phyloP scores from a whole-genome alignment of 1,140 invertebrate species.

The Asbolus verrucosus region DNA sequence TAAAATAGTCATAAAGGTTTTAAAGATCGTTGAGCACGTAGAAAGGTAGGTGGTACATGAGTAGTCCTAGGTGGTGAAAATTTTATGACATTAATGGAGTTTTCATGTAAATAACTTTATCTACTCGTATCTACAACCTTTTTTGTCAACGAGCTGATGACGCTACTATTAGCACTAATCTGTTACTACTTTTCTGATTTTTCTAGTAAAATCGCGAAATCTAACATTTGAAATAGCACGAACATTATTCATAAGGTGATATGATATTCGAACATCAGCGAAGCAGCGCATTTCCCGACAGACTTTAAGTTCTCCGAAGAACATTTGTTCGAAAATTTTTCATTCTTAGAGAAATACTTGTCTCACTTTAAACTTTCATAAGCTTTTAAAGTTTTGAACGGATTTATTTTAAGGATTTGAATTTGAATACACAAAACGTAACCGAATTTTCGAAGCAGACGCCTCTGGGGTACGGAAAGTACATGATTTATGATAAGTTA shows the following conservation, averaged over 20 bases:
- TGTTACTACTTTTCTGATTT: too few species aligned
- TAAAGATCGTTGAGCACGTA: too few species aligned
- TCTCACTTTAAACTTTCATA: slow-evolving; percentile 38
- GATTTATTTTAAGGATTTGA: slow-evolving; percentile 34
- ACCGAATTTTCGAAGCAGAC: not conserved
- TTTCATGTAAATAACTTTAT: slow-evolving; percentile 22
- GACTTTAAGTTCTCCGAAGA: slow-evolving; percentile 29
- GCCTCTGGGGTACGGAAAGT: not conserved
- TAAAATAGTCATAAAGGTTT: too few species aligned
- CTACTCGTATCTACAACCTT: too few species aligned
- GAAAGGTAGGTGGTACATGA: too few species aligned
- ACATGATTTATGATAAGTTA: not conserved
- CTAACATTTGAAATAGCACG: slow-evolving; percentile 10
- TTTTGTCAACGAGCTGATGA: too few species aligned
- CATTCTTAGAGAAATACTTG: slow-evolving; percentile 35
- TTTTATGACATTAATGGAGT: slow-evolving; percentile 14
- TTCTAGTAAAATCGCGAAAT: too few species aligned
- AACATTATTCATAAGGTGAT: slow-evolving; percentile 21
- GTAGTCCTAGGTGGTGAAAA: too few species aligned
- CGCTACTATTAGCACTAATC: too few species aligned
- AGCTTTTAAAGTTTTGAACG: slow-evolving; percentile 35
- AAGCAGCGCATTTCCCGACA: slow-evolving; percentile 20
- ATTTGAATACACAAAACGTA: slow-evolving; percentile 14
- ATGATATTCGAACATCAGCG: slow-evolving; percentile 22
- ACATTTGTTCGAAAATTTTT: slow-evolving; percentile 37